Percentiles rank a stretch among this genome's conserved stretches.
These are phyloP conservation scores for Acleris emargana DNA, from an alignment of 2,888 invertebrate genomes.

Conservation along the genomic window DNA sequence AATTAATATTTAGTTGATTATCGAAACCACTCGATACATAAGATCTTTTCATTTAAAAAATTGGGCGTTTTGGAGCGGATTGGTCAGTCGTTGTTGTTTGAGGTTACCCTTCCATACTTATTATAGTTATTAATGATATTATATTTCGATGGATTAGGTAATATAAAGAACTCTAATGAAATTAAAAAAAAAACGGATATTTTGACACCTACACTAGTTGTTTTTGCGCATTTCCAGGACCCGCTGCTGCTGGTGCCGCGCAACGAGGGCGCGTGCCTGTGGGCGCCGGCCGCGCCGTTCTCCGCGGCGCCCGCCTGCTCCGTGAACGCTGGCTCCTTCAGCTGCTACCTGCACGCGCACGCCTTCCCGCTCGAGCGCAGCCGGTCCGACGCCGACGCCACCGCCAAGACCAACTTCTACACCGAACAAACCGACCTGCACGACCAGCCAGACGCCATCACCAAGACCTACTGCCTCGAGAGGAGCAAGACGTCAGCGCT, in stretches of 20 bases:
- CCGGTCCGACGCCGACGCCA: constrained; percentile 71
- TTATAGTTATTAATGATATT: too few species aligned
- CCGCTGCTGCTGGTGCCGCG: constrained; percentile 85
- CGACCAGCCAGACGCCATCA: constrained; percentile 20
- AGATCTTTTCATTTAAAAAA: too few species aligned
- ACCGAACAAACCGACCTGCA: constrained; percentile 51
- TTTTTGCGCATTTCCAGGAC: constrained; percentile 61
- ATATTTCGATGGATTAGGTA: too few species aligned
- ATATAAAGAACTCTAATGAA: too few species aligned
- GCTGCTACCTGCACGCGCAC: constrained; percentile 75
- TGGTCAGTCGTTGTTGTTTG: too few species aligned
- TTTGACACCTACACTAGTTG: too few species aligned
- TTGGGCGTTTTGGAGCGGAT: too few species aligned
- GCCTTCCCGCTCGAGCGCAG: constrained; percentile 74
- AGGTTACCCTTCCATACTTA: too few species aligned
- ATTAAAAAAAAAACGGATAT: too few species aligned
- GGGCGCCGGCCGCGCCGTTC: constrained; percentile 75
- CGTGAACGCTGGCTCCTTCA: constrained; percentile 70
- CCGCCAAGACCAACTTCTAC: constrained; percentile 68
- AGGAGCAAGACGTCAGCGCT: constrained; percentile 74
- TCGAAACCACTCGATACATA: too few species aligned
- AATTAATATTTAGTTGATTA: too few species aligned
- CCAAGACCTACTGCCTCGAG: constrained; percentile 59
- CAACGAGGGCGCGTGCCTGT: constrained; percentile 83
- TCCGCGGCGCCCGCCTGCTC: constrained; percentile 73